Percentiles rank a stretch among this genome's conserved stretches.
phyloP scores from a whole-genome alignment of 2,113 vertebrate species.

The Ranitomeya variabilis region DNA sequence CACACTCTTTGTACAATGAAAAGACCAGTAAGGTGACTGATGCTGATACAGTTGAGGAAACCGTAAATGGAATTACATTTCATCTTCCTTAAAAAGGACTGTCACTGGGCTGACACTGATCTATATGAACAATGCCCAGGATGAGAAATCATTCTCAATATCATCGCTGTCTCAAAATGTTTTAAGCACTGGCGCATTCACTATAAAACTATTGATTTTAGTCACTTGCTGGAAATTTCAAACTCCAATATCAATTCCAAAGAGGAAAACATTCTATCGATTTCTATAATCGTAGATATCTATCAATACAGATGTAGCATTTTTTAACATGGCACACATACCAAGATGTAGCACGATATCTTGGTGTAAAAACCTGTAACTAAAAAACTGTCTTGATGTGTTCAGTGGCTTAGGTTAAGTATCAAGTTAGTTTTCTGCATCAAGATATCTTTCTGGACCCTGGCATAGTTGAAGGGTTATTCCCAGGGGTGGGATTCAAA shows the following conservation, averaged over 20 bases:
- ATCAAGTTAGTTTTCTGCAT: no score
- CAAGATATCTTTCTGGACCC: no score
- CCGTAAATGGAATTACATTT: slow-evolving; percentile 43
- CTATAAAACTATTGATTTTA: not conserved
- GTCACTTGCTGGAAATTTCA: not conserved
- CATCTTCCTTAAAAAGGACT: slow-evolving; percentile 54
- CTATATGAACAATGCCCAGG: slow-evolving; percentile 36
- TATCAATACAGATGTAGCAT: not conserved
- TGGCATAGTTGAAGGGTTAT: no score
- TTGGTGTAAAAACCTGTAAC: no score
- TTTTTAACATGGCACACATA: no score
- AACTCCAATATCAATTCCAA: not conserved
- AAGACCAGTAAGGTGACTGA: slow-evolving; percentile 50
- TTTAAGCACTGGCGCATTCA: not conserved
- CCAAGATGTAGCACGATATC: no score
- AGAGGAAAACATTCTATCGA: not conserved
- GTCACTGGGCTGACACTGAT: slow-evolving; percentile 38
- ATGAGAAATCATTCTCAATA: slow-evolving; percentile 37
- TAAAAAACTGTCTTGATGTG: no score
- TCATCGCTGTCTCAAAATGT: not conserved
- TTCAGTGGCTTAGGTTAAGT: no score
- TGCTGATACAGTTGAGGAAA: slow-evolving; percentile 53
- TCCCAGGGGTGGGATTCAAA: no score
- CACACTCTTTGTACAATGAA: slow-evolving; percentile 32
- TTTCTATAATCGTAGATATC: not conserved